Evolutionary conservation across 2,797 vertebrate species (phyloP).

Genomic region (Rhinogobio ventralis): DNA sequence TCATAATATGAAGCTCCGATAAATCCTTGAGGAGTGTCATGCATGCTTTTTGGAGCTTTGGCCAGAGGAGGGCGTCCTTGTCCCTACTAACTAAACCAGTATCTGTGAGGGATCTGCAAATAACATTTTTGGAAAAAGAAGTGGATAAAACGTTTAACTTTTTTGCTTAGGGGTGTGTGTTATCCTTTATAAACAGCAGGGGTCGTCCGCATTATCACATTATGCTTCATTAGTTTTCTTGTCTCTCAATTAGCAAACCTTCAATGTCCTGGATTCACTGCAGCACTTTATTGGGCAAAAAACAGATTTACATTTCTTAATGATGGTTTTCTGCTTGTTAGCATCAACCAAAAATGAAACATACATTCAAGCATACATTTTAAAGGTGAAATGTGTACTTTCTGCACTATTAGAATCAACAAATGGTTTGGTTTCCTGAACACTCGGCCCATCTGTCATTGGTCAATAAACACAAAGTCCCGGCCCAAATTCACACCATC

Average conservation of each 20-base stretch:
- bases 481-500: background rate
- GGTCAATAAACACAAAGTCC: background rate
- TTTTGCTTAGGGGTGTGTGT: background rate
- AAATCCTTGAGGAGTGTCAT: no score
- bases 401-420: background rate
- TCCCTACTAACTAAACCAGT: conserved; percentile 12
- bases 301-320: background rate
- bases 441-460: background rate
- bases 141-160: background rate
- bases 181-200: background rate
- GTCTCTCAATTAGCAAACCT: background rate
- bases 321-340: background rate
- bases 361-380: background rate
- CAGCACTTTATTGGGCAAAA: background rate
- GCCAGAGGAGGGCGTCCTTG: conserved; percentile 53
- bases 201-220: conserved; percentile 2
- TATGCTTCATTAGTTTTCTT: background rate
- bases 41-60: background rate
- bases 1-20: no score
- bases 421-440: background rate
- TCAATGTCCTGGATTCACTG: background rate
- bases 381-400: background rate
- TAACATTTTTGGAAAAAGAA: background rate
- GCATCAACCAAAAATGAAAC: background rate
- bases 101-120: background rate